These are phyloP conservation scores for Prietella phreatophila DNA, from an alignment of 2,113 vertebrate genomes.

Conservation along the genomic window DNA sequence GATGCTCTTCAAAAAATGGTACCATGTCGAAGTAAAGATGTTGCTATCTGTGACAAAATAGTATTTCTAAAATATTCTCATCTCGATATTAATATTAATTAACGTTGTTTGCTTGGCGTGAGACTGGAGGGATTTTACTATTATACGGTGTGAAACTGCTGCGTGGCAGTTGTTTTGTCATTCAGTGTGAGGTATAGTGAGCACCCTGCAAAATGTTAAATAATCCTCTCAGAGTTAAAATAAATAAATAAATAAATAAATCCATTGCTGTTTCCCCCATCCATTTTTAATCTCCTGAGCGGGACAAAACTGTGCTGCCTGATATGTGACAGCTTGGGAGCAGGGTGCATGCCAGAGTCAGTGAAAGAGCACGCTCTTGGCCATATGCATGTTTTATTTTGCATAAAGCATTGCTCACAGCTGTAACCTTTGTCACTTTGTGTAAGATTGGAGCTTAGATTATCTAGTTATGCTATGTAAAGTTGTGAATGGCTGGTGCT, in stretches of 20 bases:
- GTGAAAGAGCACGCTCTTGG: constrained; percentile 4
- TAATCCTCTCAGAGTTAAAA: constrained; percentile 58
- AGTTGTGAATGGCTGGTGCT: not conserved
- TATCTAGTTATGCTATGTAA: no score
- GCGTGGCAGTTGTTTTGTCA: constrained; percentile 33
- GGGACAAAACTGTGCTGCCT: constrained; percentile 36
- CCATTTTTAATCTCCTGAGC: constrained; percentile 54
- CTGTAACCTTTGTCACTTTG: not conserved
- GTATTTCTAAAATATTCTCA: not conserved
- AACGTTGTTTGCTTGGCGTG: not conserved
- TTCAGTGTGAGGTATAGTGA: constrained; percentile 14
- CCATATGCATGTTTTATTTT: constrained; percentile 31
- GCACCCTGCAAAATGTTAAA: constrained; percentile 45
- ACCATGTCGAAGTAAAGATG: not conserved
- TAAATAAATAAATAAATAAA: constrained; percentile 14
- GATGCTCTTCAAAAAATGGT: constrained; percentile 1
- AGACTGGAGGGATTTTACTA: constrained; percentile 3
- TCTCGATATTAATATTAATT: not conserved
- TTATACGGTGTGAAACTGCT: not conserved
- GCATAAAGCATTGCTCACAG: constrained; percentile 29
- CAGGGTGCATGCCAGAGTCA: constrained; percentile 25
- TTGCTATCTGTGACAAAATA: not conserved
- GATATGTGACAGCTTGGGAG: constrained; percentile 50
- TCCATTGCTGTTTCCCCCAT: constrained; percentile 34
- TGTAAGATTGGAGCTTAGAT: not conserved